Percentiles rank a stretch among this genome's conserved stretches.
These are phyloP conservation scores for Campylorhamphus procurvoides DNA, from an alignment of 2,113 vertebrate genomes.

Conservation along the genomic window DNA sequence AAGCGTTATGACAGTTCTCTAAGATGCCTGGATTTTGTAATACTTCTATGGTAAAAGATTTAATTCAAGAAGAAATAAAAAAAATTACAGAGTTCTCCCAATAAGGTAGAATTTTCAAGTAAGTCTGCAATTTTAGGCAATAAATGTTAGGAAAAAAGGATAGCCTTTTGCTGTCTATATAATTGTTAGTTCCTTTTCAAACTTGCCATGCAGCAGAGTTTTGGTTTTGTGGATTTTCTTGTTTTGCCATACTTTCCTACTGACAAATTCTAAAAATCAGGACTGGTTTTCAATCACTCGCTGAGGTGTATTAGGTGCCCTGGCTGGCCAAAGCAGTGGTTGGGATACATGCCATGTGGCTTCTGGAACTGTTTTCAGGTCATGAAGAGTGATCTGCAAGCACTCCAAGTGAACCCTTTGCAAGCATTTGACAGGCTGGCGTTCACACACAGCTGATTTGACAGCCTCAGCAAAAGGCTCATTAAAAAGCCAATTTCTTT, in stretches of 20 bases:
- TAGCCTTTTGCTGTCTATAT: neutral
- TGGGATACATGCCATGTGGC: neutral
- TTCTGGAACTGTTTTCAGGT: slow-evolving; percentile 27
- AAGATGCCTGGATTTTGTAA: neutral
- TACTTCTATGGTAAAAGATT: neutral
- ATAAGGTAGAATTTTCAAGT: neutral
- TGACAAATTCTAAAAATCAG: neutral
- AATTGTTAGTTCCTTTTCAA: neutral
- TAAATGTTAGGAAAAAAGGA: neutral
- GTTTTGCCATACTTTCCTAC: neutral
- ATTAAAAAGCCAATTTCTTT: slow-evolving; percentile 11
- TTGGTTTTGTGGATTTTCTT: neutral
- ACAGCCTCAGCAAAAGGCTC: neutral
- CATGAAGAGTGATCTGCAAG: slow-evolving; percentile 41
- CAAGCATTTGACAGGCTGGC: slow-evolving; percentile 21
- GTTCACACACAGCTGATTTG: slow-evolving; percentile 31
- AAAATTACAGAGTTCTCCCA: neutral
- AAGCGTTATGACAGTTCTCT: neutral
- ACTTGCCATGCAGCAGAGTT: neutral
- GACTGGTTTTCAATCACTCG: neutral
- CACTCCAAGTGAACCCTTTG: neutral
- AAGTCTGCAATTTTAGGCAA: neutral
- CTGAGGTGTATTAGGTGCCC: neutral
- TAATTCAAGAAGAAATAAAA: neutral
- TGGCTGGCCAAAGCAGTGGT: neutral